phyloP scores from a whole-genome alignment of 2,113 vertebrate genomes.

The Trogon melanurus region DNA sequence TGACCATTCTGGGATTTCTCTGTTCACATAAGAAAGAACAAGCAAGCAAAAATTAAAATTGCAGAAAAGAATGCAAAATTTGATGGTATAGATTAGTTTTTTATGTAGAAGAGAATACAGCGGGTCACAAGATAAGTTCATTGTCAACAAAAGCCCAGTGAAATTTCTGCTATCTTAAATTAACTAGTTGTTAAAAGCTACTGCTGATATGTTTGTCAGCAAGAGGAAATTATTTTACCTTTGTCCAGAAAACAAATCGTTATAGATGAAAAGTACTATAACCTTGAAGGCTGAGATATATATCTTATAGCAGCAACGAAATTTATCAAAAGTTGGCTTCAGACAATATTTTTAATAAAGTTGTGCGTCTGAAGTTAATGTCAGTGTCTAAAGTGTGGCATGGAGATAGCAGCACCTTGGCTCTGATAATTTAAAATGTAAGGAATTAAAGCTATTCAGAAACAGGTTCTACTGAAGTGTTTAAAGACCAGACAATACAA shows the following conservation, averaged over 20 bases:
- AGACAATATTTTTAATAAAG: neutral
- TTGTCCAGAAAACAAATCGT: neutral
- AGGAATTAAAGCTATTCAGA: neutral
- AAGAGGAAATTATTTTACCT: conserved; percentile 28
- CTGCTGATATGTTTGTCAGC: conserved; percentile 37
- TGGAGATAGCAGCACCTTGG: neutral
- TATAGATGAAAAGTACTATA: neutral
- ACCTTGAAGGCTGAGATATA: neutral
- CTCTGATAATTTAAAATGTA: neutral
- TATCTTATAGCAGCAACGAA: neutral
- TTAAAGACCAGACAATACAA: neutral
- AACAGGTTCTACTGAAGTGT: neutral
- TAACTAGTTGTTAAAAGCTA: conserved; percentile 8
- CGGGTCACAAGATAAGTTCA: neutral
- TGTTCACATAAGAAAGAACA: neutral
- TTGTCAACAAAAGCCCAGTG: neutral
- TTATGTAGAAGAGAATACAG: neutral
- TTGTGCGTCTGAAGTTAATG: neutral
- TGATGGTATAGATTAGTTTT: neutral
- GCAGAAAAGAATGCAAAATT: neutral
- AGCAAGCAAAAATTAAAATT: neutral
- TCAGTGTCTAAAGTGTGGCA: neutral
- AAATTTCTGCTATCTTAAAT: neutral
- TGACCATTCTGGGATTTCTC: neutral
- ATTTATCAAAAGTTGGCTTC: neutral